Conservation (phyloP, 2,888 invertebrate species). For the Lasiommata megera region DNA sequence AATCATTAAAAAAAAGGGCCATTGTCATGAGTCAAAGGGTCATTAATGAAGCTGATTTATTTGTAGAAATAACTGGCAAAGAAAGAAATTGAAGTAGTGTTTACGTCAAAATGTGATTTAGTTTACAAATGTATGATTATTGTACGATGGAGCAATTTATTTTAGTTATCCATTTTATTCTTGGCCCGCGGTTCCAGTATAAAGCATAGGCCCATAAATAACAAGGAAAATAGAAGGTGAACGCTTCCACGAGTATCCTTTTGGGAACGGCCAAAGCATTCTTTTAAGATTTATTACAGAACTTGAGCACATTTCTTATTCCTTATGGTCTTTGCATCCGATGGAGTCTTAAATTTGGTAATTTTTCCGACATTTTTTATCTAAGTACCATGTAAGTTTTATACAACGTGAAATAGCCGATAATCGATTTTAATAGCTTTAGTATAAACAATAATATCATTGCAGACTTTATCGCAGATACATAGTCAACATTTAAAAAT, state of each 20-base stretch:
- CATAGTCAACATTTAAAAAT: no score
- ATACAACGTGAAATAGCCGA: background rate
- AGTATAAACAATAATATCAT: no score
- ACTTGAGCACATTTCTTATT: conserved; percentile 79
- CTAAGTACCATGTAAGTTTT: background rate
- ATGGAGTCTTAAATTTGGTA: conserved; percentile 45
- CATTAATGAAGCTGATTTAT: background rate
- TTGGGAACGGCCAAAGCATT: conserved; percentile 79
- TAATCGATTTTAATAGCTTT: no score
- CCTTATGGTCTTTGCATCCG: conserved; percentile 70
- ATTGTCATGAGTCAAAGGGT: no score
- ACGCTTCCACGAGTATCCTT: conserved; percentile 79
- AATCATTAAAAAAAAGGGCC: no score
- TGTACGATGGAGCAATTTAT: conserved; percentile 64
- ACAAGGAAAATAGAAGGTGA: conserved; percentile 80
- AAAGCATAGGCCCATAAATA: conserved; percentile 80
- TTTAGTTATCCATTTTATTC: conserved; percentile 79
- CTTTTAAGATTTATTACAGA: conserved; percentile 80
- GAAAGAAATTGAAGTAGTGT: background rate
- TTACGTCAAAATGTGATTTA: conserved; percentile 30
- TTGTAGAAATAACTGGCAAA: no score
- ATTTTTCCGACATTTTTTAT: conserved; percentile 12
- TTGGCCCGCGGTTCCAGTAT: conserved; percentile 74
- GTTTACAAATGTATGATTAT: conserved; percentile 58
- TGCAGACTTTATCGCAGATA: no score